phyloP scores from a whole-genome alignment of 1,140 invertebrate species.

The Zaprionus camerounensis region DNA sequence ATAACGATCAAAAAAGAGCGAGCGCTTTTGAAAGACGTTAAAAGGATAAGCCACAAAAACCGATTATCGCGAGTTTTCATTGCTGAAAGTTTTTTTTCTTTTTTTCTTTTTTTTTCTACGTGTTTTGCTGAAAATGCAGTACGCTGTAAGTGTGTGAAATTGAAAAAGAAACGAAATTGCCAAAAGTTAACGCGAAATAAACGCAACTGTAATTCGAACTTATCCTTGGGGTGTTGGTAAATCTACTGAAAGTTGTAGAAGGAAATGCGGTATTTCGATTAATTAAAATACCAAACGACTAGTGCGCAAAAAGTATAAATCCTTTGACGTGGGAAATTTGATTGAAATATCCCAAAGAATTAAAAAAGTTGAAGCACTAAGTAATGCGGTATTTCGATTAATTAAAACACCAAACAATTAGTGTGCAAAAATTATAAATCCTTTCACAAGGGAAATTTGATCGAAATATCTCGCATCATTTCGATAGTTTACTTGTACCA shows the following conservation, averaged over 20 bases:
- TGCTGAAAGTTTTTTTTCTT: slow-evolving; percentile 11
- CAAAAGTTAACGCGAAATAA: not conserved
- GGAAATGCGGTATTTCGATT: not conserved
- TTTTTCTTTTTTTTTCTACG: slow-evolving; percentile 34
- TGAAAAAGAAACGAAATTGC: not conserved
- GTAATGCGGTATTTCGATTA: not conserved
- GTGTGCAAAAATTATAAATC: not conserved
- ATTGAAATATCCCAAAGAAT: not conserved
- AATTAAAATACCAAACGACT: not conserved
- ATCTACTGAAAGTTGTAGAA: not conserved
- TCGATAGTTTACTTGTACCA: not conserved
- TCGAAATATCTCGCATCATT: not conserved
- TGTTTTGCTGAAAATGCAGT: slow-evolving; percentile 34
- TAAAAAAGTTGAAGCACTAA: not conserved
- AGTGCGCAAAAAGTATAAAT: not conserved
- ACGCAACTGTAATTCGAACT: not conserved
- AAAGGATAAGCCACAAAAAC: slow-evolving; percentile 22
- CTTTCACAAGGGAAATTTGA: not conserved
- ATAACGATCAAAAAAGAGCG: not conserved
- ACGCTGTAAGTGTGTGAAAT: slow-evolving; percentile 51
- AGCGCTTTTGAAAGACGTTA: slow-evolving; percentile 4
- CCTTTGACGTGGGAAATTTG: not conserved
- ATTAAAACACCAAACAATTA: not conserved
- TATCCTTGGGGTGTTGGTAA: not conserved
- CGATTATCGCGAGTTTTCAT: slow-evolving; percentile 15